Conservation (phyloP, 2,888 invertebrate species). For the Caenorhabditis sp. region DNA sequence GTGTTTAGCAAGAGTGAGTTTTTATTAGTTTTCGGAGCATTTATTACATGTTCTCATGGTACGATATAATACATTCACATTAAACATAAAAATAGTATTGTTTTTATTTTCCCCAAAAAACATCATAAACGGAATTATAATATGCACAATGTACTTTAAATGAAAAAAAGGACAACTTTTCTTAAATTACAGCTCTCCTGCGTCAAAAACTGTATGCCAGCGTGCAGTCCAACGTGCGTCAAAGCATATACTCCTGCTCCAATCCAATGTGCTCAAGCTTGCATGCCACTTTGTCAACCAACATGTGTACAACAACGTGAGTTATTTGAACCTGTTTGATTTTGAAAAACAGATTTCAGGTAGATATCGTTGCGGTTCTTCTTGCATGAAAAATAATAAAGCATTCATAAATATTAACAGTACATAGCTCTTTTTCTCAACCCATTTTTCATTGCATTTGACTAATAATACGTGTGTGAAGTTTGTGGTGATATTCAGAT, state of each 20-base stretch:
- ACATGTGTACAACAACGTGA: slow-evolving; percentile 47
- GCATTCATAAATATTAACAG: not conserved
- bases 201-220: slow-evolving; percentile 50
- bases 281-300: slow-evolving; percentile 51
- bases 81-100: not conserved
- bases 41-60: not conserved
- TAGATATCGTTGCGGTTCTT: not conserved
- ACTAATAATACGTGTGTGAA: not conserved
- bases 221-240: slow-evolving; percentile 54
- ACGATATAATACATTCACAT: not conserved
- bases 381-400: not conserved
- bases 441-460: not conserved
- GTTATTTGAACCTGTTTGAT: slow-evolving; percentile 7
- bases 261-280: slow-evolving; percentile 43
- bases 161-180: too few species aligned
- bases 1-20: slow-evolving; percentile 39
- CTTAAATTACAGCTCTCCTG: slow-evolving; percentile 51
- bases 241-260: slow-evolving; percentile 27
- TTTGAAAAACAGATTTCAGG: slow-evolving; percentile 17
- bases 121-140: not conserved
- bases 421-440: too few species aligned
- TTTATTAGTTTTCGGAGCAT: not conserved
- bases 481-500: not conserved
- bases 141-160: not conserved
- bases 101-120: not conserved